phyloP scores from a whole-genome alignment of 2,888 invertebrate species.

The Athalia cordata region DNA sequence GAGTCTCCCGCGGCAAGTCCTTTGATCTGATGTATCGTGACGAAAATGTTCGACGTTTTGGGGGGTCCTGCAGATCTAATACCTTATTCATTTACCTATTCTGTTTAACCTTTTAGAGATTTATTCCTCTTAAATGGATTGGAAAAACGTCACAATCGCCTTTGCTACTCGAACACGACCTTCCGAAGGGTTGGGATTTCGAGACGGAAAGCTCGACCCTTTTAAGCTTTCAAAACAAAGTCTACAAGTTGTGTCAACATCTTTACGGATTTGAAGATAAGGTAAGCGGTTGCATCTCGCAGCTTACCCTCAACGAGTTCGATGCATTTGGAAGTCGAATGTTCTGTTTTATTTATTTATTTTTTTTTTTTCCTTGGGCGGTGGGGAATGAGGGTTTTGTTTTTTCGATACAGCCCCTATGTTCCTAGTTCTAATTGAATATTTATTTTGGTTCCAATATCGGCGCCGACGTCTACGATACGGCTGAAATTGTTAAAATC shows the following conservation, averaged over 20 bases:
- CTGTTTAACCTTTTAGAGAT: constrained; percentile 27
- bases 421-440: not conserved
- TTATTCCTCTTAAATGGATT: constrained; percentile 28
- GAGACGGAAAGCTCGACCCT: constrained; percentile 31
- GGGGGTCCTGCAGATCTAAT: not conserved
- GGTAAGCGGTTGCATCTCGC: not conserved
- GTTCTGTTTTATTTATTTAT: not conserved
- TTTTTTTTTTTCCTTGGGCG: not conserved
- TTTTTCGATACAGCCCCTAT: not conserved
- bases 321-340: not conserved
- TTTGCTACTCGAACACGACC: constrained; percentile 38
- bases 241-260: constrained; percentile 38
- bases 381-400: not conserved
- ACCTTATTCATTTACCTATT: constrained; percentile 11
- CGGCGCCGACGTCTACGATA: not conserved
- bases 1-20: not conserved
- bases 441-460: constrained; percentile 15
- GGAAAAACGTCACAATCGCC: constrained; percentile 33
- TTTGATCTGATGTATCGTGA: not conserved
- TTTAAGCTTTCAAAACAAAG: constrained; percentile 33
- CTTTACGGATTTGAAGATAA: constrained; percentile 36
- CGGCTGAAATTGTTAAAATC: constrained; percentile 23
- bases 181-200: constrained; percentile 34
- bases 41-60: not conserved
- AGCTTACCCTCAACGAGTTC: not conserved